phyloP scores from a whole-genome alignment of 1,140 invertebrate species.

The Drosophila bocki region DNA sequence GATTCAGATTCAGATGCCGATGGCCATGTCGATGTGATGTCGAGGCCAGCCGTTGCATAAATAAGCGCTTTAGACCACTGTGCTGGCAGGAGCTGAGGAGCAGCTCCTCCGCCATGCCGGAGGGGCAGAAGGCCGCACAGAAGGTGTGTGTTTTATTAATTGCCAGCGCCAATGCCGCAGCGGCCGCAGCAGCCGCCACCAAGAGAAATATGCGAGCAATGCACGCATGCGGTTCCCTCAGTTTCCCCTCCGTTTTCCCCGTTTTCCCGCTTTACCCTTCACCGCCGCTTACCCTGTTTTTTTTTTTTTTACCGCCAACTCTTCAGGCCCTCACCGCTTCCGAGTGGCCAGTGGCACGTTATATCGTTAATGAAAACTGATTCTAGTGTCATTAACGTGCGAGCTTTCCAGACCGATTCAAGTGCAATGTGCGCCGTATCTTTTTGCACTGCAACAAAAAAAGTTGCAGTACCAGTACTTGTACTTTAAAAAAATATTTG shows the following conservation, averaged over 20 bases:
- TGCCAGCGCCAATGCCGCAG: slow-evolving; percentile 67
- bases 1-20: slow-evolving; percentile 5
- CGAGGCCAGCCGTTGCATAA: slow-evolving; percentile 62
- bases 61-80: slow-evolving; percentile 79
- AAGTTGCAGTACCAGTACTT: too few relatives aligned
- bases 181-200: slow-evolving; percentile 54
- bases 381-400: slow-evolving; percentile 83
- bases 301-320: slow-evolving; percentile 21
- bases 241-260: slow-evolving; percentile 1
- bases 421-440: slow-evolving; percentile 57
- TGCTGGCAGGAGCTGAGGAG: slow-evolving; percentile 40
- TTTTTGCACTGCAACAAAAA: not conserved
- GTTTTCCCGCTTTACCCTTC: not conserved
- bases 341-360: slow-evolving; percentile 52
- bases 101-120: not conserved
- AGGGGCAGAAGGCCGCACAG: slow-evolving; percentile 46
- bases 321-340: slow-evolving; percentile 24
- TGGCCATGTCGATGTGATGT: slow-evolving; percentile 42
- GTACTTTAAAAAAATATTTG: too few relatives aligned
- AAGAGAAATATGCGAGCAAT: slow-evolving; percentile 73
- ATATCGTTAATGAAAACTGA: slow-evolving; percentile 84
- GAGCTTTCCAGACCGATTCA: slow-evolving; percentile 69
- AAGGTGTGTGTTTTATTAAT: slow-evolving; percentile 83
- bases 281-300: not conserved
- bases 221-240: slow-evolving; percentile 70